Evolutionary conservation across 2,113 vertebrate genomes (phyloP).

Genomic region (Erythrolamprus reginae): DNA sequence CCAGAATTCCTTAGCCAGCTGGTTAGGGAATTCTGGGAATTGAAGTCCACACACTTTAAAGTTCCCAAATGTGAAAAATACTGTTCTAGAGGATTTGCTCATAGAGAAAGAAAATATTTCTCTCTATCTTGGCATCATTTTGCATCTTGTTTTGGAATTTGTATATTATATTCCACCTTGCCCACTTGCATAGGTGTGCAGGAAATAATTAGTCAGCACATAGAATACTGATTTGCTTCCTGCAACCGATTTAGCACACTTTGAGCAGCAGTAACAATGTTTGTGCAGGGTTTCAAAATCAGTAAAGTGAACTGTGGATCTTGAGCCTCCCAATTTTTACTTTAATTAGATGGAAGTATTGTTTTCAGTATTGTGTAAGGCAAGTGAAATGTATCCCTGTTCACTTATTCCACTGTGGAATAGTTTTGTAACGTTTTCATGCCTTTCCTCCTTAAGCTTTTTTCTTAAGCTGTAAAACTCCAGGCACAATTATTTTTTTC

Average conservation of each 20-base stretch:
- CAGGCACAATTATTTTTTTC: not conserved
- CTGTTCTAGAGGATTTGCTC: not conserved
- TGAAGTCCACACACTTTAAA: not conserved
- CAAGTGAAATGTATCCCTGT: not conserved
- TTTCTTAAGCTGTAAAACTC: not conserved
- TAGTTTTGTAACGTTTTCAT: not conserved
- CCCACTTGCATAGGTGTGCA: not conserved
- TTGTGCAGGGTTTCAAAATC: not conserved
- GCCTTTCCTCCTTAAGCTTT: not conserved
- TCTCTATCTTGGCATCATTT: not conserved
- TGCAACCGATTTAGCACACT: not conserved
- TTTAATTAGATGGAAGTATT: too few relatives aligned
- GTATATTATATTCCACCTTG: not conserved
- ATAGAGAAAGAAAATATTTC: not conserved
- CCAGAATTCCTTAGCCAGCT: not conserved
- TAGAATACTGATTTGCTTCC: not conserved
- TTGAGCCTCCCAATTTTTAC: not conserved
- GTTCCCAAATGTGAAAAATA: not conserved
- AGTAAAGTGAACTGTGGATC: not conserved
- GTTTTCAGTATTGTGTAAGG: not conserved
- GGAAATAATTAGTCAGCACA: not conserved
- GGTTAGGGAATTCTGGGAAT: not conserved
- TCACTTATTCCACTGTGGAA: not conserved
- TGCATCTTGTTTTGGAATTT: not conserved
- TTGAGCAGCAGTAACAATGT: not conserved